Evolutionary conservation across 2,888 invertebrate genomes (phyloP), one percentile per base, ranked within the genome.

Genomic region (Terebella lapidaria): DNA sequence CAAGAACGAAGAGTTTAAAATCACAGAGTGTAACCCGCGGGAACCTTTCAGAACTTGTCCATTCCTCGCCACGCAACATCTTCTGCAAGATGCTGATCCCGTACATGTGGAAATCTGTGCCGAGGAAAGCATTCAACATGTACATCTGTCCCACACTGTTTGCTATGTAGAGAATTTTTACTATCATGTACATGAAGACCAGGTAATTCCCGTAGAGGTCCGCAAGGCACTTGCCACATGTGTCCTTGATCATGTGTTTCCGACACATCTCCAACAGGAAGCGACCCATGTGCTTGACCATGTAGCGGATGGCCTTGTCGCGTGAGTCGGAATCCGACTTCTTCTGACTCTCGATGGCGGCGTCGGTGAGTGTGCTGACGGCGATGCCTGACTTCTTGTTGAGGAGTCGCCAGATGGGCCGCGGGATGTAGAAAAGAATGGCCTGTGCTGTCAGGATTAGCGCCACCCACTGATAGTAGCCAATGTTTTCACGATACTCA

Each of bases 81-180:
- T 53, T 60, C 28, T 24, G 20, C 47, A 62, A 22, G 5, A 62
- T n/a, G n/a, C n/a, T n/a, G n/a, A n/a, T n/a, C n/a, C n/a, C n/a
- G n/a, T n/a, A n/a, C n/a, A n/a, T n/a, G n/a, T n/a, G n/a, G n/a
- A n/a, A n/a, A 46, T 63, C 60, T 28, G 75, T 76, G 49, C 82
- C 83, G 22, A 83, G 75, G 64, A 84, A 83, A 60, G 75, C 75
- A 70, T 83, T 83, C 54, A 83, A 72, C 58, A 82, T 72, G 66
- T 81, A 79, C 54, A 83, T 74, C 70, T 83, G 83, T 15, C 79
- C 78, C 24, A 83, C 71, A 47, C 80, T 80, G 68, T 83, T 83
- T 46, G 74, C 67, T 62, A 82, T 74, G 67, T 82, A 81, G 28
- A 83, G 65, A 5, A 80, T 61, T 66, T 82, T 83, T 30, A 68